Percentiles rank a stretch among this genome's conserved stretches.
phyloP scores from a whole-genome alignment of 1,140 invertebrate species.

The Himalopsyche phryganea region DNA sequence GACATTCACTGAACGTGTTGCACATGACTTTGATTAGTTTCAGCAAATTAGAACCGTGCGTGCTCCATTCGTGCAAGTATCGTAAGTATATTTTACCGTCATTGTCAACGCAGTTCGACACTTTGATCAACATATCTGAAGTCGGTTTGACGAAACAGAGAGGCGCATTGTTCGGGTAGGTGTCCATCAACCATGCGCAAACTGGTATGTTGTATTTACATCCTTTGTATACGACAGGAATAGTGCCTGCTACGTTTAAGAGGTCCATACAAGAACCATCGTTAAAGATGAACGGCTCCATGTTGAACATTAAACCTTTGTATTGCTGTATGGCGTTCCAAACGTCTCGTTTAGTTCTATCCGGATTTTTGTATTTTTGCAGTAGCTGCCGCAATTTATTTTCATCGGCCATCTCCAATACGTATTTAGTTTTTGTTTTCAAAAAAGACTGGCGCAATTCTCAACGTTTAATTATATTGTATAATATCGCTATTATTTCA shows the following conservation, averaged over 20 bases:
- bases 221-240: constrained; percentile 90
- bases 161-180: constrained; percentile 95
- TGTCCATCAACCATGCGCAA: constrained; percentile 94
- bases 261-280: constrained; percentile 82
- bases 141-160: constrained; percentile 97
- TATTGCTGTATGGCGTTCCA: constrained; percentile 67
- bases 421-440: no score
- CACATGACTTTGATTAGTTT: constrained; percentile 90
- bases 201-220: constrained; percentile 94
- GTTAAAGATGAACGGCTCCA: constrained; percentile 75
- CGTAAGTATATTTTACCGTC: constrained; percentile 96
- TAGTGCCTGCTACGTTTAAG: constrained; percentile 84
- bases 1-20: constrained; percentile 89
- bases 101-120: constrained; percentile 89
- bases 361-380: constrained; percentile 70
- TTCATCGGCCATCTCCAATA: constrained; percentile 43
- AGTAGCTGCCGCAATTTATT: constrained; percentile 54
- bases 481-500: no score
- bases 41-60: constrained; percentile 76
- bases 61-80: constrained; percentile 93
- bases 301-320: constrained; percentile 59
- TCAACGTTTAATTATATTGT: no score
- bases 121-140: constrained; percentile 90
- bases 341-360: constrained; percentile 72
- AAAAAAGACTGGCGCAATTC: no score